A percentile compares a stretch with the other conserved stretches of the same genome.
These are phyloP conservation scores for Prinia subflava DNA, from an alignment of 2,113 vertebrate genomes.

Conservation along the genomic window DNA sequence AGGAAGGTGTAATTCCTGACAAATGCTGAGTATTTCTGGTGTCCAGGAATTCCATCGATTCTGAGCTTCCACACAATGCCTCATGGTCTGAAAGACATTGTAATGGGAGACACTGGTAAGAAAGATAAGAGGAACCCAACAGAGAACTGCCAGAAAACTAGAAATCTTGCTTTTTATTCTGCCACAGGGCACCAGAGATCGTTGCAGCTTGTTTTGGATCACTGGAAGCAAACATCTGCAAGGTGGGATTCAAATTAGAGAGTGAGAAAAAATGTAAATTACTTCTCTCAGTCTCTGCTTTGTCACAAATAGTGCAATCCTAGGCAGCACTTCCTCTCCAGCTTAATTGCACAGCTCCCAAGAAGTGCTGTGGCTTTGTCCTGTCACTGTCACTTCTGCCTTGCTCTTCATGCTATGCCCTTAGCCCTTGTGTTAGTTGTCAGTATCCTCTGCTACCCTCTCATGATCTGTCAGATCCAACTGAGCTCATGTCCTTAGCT, in stretches of 20 bases:
- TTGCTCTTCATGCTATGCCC: background rate
- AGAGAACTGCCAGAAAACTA: background rate
- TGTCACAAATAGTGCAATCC: background rate
- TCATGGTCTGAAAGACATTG: background rate
- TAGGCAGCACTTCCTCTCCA: background rate
- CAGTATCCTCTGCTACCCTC: background rate
- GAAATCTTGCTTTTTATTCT: background rate
- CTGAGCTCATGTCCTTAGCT: background rate
- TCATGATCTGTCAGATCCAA: background rate
- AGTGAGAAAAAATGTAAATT: background rate
- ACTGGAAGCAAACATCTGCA: background rate
- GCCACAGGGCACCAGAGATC: background rate
- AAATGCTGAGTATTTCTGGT: background rate
- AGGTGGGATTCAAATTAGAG: background rate
- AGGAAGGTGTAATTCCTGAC: background rate
- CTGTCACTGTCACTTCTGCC: background rate
- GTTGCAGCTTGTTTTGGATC: background rate
- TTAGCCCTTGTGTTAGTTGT: background rate
- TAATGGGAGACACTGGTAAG: background rate
- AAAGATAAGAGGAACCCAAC: background rate
- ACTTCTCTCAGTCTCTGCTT: background rate
- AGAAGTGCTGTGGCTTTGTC: background rate
- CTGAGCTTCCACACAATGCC: background rate
- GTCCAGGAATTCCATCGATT: background rate
- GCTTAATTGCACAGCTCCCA: background rate